phyloP scores from a whole-genome alignment of 2,113 vertebrate genomes.

The Calyptomena viridis region DNA sequence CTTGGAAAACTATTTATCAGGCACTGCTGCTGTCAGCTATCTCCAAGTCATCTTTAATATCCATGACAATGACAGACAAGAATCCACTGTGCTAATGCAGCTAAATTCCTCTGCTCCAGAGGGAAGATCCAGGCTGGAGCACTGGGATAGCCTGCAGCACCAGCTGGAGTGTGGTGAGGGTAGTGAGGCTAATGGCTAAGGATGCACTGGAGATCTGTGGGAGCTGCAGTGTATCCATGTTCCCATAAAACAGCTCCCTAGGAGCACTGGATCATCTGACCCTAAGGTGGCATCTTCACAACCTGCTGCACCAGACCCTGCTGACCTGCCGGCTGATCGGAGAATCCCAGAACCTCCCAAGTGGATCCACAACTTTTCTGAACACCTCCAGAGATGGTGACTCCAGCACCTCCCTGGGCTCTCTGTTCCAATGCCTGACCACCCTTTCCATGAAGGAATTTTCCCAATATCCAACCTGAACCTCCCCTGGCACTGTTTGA shows the following conservation, averaged over 20 bases:
- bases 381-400: neutral
- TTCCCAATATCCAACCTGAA: neutral
- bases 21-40: neutral
- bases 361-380: neutral
- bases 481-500: neutral
- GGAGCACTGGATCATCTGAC: neutral
- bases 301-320: neutral
- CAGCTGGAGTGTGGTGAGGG: accelerated
- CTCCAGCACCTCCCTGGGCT: neutral
- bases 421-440: neutral
- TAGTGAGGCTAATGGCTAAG: neutral
- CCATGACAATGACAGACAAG: neutral
- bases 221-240: accelerated
- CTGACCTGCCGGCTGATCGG: neutral
- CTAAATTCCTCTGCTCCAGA: neutral
- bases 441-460: neutral
- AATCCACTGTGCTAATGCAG: neutral
- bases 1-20: neutral
- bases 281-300: neutral
- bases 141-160: neutral
- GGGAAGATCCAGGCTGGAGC: neutral
- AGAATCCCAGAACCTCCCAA: neutral
- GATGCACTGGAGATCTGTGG: neutral
- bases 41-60: neutral
- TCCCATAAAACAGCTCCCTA: accelerated